These are phyloP conservation scores for Masticophis lateralis DNA, from an alignment of 2,797 vertebrate genomes.

Conservation along the genomic window DNA sequence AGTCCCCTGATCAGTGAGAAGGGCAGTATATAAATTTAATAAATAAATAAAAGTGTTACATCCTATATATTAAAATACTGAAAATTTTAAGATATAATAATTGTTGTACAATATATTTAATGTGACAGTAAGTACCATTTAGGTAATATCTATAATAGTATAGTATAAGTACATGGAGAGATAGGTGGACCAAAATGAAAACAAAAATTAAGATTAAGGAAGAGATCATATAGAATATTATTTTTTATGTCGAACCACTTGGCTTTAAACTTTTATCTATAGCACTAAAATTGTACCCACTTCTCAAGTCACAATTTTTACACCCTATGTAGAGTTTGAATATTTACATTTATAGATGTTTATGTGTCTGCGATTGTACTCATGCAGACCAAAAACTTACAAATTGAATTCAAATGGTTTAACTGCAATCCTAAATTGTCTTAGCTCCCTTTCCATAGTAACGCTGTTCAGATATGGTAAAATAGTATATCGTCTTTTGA, in stretches of 20 bases:
- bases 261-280: conserved; percentile 53
- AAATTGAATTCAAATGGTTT: conserved; percentile 18
- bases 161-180: conserved; percentile 17
- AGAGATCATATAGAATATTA: conserved; percentile 20
- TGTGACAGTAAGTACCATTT: neutral
- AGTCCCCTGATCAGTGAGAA: neutral
- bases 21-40: neutral
- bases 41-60: neutral
- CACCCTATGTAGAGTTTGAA: conserved; percentile 31
- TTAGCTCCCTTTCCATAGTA: conserved; percentile 59
- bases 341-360: conserved; percentile 49
- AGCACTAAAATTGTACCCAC: conserved; percentile 37
- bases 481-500: conserved; percentile 64
- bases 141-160: neutral
- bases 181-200: conserved; percentile 29
- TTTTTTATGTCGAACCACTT: conserved; percentile 29
- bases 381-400: conserved; percentile 24
- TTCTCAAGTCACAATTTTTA: conserved; percentile 33
- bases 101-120: neutral
- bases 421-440: conserved; percentile 54
- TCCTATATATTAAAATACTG: neutral
- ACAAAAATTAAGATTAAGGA: conserved; percentile 54
- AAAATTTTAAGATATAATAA: neutral
- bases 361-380: conserved; percentile 48
- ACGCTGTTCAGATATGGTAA: conserved; percentile 46